phyloP scores from a whole-genome alignment of 1,140 invertebrate genomes.

The Aphelinus certus region DNA sequence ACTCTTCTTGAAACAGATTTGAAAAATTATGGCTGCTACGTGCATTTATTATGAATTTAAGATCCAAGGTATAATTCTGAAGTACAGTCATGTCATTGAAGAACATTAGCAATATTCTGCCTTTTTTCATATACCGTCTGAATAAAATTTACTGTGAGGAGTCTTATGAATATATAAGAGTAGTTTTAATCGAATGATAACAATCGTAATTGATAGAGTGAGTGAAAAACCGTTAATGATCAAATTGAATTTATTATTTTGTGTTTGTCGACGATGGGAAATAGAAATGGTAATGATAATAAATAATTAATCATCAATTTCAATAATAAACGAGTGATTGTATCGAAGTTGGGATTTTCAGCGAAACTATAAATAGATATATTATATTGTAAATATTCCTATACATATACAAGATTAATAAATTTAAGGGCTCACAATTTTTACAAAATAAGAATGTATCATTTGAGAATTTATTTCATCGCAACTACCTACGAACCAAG shows the following conservation, averaged over 20 bases:
- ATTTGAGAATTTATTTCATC: too few species aligned
- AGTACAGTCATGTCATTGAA: too few species aligned
- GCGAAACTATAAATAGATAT: conserved; percentile 55
- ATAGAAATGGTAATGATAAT: conserved; percentile 35
- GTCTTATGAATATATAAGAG: conserved; percentile 36
- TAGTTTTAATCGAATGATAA: conserved; percentile 45
- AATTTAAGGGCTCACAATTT: conserved; percentile 61
- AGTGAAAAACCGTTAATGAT: neutral
- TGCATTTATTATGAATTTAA: too few species aligned
- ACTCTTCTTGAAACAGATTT: too few species aligned
- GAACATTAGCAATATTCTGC: too few species aligned
- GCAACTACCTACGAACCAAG: too few species aligned
- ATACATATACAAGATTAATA: conserved; percentile 59
- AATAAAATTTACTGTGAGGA: conserved; percentile 36
- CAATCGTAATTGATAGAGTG: conserved; percentile 20
- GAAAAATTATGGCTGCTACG: too few species aligned
- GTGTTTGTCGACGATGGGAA: conserved; percentile 6
- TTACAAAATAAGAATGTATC: conserved; percentile 48
- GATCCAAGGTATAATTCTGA: too few species aligned
- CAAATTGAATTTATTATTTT: neutral
- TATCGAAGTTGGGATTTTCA: conserved; percentile 48
- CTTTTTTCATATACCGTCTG: conserved; percentile 18
- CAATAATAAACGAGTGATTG: conserved; percentile 44
- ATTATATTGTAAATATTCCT: conserved; percentile 61
- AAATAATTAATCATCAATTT: conserved; percentile 43